Percentiles rank a stretch among this genome's conserved stretches.
Evolutionary conservation across 2,113 vertebrate species (phyloP).

Genomic region (Cichladusa arquata): DNA sequence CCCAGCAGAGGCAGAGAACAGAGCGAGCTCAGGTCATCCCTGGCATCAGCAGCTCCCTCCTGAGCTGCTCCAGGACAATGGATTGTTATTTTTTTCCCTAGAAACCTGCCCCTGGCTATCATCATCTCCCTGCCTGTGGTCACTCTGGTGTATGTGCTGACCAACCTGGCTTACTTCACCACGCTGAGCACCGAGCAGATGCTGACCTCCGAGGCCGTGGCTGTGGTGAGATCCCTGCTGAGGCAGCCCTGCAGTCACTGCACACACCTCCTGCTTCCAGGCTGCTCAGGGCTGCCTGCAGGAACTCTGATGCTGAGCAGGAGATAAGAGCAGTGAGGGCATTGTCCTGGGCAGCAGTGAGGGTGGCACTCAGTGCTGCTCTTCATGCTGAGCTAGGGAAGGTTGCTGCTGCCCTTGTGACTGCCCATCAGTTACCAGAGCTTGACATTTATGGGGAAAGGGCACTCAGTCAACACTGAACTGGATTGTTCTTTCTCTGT

Average conservation of each 20-base stretch:
- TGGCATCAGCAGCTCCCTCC: not conserved
- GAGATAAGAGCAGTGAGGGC: not conserved
- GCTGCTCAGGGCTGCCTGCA: no score
- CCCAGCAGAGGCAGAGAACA: not conserved
- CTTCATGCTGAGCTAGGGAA: not conserved
- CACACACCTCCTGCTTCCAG: not conserved
- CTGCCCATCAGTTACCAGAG: not conserved
- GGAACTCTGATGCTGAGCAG: not conserved
- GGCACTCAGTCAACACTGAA: not conserved
- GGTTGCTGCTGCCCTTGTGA: not conserved
- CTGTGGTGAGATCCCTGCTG: conserved; percentile 82
- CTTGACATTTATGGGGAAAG: not conserved
- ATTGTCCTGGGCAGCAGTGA: not conserved
- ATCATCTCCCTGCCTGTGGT: conserved; percentile 97
- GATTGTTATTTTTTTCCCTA: conserved; percentile 39
- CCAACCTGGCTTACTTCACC: conserved; percentile 97
- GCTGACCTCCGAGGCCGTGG: conserved; percentile 89
- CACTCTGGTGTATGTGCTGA: conserved; percentile 92
- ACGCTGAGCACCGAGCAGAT: conserved; percentile 87
- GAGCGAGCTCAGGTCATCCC: fast-evolving
- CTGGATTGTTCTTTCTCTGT: not conserved
- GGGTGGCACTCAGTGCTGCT: not conserved
- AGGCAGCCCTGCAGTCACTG: not conserved
- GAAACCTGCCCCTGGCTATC: conserved; percentile 95
- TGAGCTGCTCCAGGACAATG: not conserved